phyloP scores from a whole-genome alignment of 2,888 invertebrate genomes.

The Lordiphosa andalusiaca region DNA sequence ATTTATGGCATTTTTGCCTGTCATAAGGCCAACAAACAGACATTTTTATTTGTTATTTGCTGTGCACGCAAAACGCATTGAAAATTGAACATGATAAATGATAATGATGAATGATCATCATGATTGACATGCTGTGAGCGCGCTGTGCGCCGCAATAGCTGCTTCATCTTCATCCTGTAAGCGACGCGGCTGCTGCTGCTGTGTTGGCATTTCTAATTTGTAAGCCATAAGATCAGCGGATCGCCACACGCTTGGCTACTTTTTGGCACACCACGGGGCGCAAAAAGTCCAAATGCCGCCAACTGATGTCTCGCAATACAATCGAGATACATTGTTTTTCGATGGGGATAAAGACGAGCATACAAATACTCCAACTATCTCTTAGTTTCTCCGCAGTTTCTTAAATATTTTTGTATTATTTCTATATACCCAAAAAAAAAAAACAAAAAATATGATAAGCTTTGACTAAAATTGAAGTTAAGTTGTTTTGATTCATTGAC shows the following conservation, averaged over 20 bases:
- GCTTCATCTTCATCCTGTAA: constrained; percentile 42
- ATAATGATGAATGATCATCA: constrained; percentile 66
- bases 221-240: constrained; percentile 45
- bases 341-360: too few relatives aligned
- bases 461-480: too few relatives aligned
- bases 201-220: constrained; percentile 67
- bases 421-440: too few relatives aligned
- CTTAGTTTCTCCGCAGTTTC: too few relatives aligned
- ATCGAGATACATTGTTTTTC: constrained; percentile 1
- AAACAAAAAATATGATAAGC: too few relatives aligned
- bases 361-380: too few relatives aligned
- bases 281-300: constrained; percentile 45
- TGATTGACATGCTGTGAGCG: constrained; percentile 45
- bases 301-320: constrained; percentile 3
- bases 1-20: constrained; percentile 45
- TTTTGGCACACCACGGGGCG: constrained; percentile 61
- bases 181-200: constrained; percentile 26
- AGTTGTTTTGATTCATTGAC: too few relatives aligned
- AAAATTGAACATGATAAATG: constrained; percentile 46
- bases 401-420: too few relatives aligned
- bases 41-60: constrained; percentile 65
- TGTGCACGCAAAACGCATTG: constrained; percentile 47
- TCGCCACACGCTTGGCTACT: constrained; percentile 68
- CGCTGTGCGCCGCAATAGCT: constrained; percentile 23
- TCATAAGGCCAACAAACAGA: constrained; percentile 58